These are phyloP conservation scores for Steromphala cineraria DNA, from an alignment of 2,888 invertebrate species.

Conservation along the genomic window DNA sequence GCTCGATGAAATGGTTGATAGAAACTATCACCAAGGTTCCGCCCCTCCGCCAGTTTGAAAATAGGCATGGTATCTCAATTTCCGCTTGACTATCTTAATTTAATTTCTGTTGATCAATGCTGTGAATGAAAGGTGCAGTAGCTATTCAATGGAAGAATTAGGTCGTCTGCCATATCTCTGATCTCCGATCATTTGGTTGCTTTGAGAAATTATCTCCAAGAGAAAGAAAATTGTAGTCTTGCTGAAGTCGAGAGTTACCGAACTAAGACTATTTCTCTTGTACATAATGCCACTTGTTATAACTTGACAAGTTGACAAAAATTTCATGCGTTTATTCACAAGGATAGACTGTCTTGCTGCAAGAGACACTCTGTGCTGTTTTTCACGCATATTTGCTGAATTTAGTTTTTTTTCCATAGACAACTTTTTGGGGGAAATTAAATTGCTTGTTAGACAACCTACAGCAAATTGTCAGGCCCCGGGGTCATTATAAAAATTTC, in stretches of 20 bases:
- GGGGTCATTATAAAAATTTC: no score
- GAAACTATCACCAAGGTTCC: constrained; percentile 36
- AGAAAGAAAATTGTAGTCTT: constrained; percentile 46
- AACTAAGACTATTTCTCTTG: constrained; percentile 57
- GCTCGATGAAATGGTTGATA: constrained; percentile 36
- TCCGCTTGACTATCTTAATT: constrained; percentile 63
- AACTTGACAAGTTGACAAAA: no score
- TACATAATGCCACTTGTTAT: no score
- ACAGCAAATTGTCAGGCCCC: no score
- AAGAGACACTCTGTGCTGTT: no score
- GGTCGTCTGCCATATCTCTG: neutral
- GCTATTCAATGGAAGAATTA: neutral
- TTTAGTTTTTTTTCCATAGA: no score
- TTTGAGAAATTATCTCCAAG: constrained; percentile 35
- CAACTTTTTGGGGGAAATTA: no score
- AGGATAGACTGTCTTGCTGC: no score
- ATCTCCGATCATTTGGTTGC: constrained; percentile 36
- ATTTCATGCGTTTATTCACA: no score
- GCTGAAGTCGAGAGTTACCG: constrained; percentile 57
- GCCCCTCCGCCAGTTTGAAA: constrained; percentile 28
- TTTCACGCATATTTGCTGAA: no score
- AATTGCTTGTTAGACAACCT: no score
- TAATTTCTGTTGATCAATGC: constrained; percentile 52
- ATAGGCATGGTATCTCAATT: constrained; percentile 46
- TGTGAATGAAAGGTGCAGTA: constrained; percentile 38